Evolutionary conservation across 2,888 invertebrate species (phyloP).

Genomic region (Platycnemis pennipes): DNA sequence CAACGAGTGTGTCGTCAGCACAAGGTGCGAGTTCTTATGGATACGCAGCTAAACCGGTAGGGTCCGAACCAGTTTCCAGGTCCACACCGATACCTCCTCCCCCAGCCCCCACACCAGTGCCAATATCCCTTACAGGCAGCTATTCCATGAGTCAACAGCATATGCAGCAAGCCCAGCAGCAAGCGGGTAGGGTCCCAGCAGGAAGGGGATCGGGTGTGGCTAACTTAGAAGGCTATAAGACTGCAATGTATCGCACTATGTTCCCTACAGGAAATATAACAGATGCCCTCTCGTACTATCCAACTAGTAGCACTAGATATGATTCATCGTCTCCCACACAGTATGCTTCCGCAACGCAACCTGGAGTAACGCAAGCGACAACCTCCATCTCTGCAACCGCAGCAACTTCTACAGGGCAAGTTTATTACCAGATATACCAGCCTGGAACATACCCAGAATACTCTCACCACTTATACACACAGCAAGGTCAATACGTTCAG

Average conservation of each 20-base stretch:
- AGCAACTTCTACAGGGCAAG: conserved; percentile 38
- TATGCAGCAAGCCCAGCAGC: conserved; percentile 36
- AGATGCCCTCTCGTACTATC: conserved; percentile 91
- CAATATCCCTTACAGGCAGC: conserved; percentile 82
- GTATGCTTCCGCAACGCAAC: conserved; percentile 83
- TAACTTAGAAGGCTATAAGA: conserved; percentile 85
- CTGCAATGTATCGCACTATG: conserved; percentile 84
- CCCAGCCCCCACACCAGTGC: conserved; percentile 40
- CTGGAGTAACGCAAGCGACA: conserved; percentile 78
- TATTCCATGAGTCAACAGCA: conserved; percentile 71
- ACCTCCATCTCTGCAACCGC: conserved; percentile 35
- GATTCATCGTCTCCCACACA: conserved; percentile 82
- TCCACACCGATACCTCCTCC: conserved; percentile 66
- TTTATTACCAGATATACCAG: conserved; percentile 58
- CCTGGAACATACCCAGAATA: conserved; percentile 75
- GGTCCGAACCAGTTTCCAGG: conserved; percentile 38
- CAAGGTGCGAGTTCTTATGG: conserved; percentile 50
- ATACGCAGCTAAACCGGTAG: conserved; percentile 35
- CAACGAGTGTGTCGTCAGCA: conserved; percentile 34
- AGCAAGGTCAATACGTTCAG: conserved; percentile 76
- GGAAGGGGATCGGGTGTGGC: conserved; percentile 80
- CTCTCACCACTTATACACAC: conserved; percentile 76
- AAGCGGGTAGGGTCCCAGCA: conserved; percentile 72
- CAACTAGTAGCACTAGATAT: conserved; percentile 84
- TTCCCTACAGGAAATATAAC: conserved; percentile 87